Evolutionary conservation across 2,888 invertebrate genomes (phyloP).

Genomic region (Drosophila atroscutellata): DNA sequence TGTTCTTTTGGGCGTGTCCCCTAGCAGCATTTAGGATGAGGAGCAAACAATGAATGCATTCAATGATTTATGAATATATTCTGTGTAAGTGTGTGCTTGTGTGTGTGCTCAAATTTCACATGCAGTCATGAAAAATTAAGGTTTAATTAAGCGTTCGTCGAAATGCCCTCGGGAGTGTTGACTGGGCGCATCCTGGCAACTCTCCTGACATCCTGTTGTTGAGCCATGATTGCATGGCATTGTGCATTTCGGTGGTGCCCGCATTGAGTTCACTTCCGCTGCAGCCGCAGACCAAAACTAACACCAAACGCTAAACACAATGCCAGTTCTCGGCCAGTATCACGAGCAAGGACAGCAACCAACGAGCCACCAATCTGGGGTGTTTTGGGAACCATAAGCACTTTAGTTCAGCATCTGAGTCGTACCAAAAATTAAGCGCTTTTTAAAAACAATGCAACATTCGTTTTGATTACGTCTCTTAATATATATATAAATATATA

Average conservation of each 20-base stretch:
- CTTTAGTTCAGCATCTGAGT: constrained; percentile 43
- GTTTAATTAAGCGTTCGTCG: constrained; percentile 76
- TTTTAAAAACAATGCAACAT: constrained; percentile 57
- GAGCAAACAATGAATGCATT: constrained; percentile 18
- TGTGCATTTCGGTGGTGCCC: constrained; percentile 60
- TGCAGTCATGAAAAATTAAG: constrained; percentile 74
- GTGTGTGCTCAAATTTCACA: constrained; percentile 37
- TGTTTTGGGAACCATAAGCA: constrained; percentile 35
- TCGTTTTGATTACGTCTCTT: constrained; percentile 58
- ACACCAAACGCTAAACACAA: constrained; percentile 61
- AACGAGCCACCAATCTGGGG: constrained; percentile 19
- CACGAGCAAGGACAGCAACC: constrained; percentile 41
- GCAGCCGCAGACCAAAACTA: constrained; percentile 35
- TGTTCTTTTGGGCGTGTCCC: constrained; percentile 37
- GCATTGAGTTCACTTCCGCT: constrained; percentile 70
- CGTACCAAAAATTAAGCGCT: constrained; percentile 64
- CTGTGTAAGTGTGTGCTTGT: background rate
- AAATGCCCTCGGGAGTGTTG: constrained; percentile 40
- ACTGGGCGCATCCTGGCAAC: constrained; percentile 42
- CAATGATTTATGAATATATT: constrained; percentile 55
- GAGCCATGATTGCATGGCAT: constrained; percentile 47
- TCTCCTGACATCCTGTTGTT: constrained; percentile 64
- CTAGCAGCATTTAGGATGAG: constrained; percentile 11
- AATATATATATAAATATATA: background rate
- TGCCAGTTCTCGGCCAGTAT: constrained; percentile 57